These are phyloP conservation scores for Cryptomyrus ogoouensis DNA, from an alignment of 2,113 vertebrate genomes.

Conservation along the genomic window DNA sequence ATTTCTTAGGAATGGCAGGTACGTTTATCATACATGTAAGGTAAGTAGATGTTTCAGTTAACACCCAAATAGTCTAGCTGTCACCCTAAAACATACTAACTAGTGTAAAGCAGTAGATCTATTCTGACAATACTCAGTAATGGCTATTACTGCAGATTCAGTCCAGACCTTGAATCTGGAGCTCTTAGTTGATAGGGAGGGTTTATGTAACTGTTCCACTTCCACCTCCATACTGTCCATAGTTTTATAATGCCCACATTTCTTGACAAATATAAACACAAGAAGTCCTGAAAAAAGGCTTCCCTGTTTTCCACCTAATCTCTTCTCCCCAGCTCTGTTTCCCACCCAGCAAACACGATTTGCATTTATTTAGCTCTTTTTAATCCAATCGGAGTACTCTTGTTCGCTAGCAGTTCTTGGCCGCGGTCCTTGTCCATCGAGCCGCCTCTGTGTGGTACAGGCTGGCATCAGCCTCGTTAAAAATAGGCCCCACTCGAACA, in stretches of 20 bases:
- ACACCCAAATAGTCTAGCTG: neutral
- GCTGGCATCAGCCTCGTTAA: conserved; percentile 1
- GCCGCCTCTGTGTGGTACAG: conserved; percentile 28
- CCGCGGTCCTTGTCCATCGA: conserved; percentile 27
- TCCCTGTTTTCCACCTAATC: conserved; percentile 60
- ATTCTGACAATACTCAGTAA: neutral
- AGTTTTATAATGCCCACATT: conserved; percentile 28
- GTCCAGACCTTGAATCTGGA: neutral
- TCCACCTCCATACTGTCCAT: conserved; percentile 18
- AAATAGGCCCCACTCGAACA: conserved; percentile 7
- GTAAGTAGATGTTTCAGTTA: neutral
- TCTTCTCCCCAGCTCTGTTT: conserved; percentile 51
- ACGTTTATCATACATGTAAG: neutral
- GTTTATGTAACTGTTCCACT: conserved; percentile 37
- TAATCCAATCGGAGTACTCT: conserved; percentile 54
- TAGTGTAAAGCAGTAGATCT: neutral
- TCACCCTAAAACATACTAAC: neutral
- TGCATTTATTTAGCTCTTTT: conserved; percentile 52
- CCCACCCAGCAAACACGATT: conserved; percentile 43
- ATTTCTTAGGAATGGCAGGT: neutral
- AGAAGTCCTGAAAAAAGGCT: conserved; percentile 38
- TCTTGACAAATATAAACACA: conserved; percentile 34
- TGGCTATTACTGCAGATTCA: neutral
- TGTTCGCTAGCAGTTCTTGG: conserved; percentile 31
- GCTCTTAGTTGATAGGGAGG: conserved; percentile 22